Evolutionary conservation across 2,888 invertebrate species (phyloP), one percentile per base, ranked within the genome.

Genomic region (Nemoura dubitans): DNA sequence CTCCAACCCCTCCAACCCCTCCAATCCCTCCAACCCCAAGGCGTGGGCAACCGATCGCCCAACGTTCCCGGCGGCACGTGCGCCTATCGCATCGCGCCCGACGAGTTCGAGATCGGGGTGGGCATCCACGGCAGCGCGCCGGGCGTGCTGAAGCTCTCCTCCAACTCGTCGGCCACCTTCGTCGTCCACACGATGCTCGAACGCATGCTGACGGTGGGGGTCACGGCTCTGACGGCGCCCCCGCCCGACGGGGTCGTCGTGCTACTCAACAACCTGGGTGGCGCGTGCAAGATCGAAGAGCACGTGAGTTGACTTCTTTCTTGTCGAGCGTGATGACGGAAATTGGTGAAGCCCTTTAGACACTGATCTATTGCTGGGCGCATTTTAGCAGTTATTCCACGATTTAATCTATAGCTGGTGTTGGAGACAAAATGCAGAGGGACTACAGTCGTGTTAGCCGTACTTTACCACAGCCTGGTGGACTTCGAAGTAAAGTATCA

Each of bases 241-340:
- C 59, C 59, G 21, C 16, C 2, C 16, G 59, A 10, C 16, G 59
- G 59, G 16, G 21, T 59, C 59, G 59, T 94, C 0, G 92, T 95
- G 7, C 92, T 97, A 89, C 91, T 97, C 2, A 97, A 97, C 91
- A 98, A 97, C 91, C 92, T 96, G 86, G 97, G 97, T 29, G 94
- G 94, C 0, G 93, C 96, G 0, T 95, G 96, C 0, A 93, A 95
- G 87, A 90, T 97, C 86, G 97, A 98, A 90, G 94, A 96, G 90
- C 91, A 91, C 87, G 59, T 59, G 21, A 3, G 21, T 59, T 36
- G 3, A 6, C 36, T 36, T 36, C n/a, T n/a, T n/a, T n/a, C n/a
- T n/a, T n/a, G n/a, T n/a, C n/a, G n/a, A n/a, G n/a, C n/a, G n/a
- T n/a, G n/a, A n/a, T n/a, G n/a, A n/a, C n/a, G n/a, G n/a, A n/a